Evolutionary conservation across 1,140 invertebrate genomes (phyloP).

Genomic region (Leptinotarsa texana): DNA sequence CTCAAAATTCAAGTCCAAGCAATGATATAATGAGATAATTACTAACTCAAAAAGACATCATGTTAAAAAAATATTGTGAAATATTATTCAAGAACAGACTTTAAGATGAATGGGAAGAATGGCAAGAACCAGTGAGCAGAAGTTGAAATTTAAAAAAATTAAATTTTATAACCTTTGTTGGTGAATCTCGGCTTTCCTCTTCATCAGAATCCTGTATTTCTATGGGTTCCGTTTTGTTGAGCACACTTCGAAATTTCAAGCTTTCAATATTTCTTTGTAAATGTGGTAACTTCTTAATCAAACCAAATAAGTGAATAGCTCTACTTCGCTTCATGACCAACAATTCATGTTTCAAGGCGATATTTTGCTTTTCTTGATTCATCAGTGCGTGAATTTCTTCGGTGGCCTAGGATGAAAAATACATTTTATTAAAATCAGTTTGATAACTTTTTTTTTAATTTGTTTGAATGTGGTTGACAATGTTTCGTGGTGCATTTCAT

Average conservation of each 20-base stretch:
- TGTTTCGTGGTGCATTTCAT: no score
- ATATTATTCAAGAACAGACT: no score
- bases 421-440: background rate
- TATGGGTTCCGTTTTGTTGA: slow-evolving; percentile 15
- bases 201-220: slow-evolving; percentile 26
- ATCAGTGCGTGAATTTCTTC: slow-evolving; percentile 8
- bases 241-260: slow-evolving; percentile 16
- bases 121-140: no score
- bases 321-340: slow-evolving; percentile 14
- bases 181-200: background rate
- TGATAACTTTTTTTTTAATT: no score
- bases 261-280: slow-evolving; percentile 20
- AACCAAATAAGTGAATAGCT: background rate
- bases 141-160: no score
- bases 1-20: no score
- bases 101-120: no score
- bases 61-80: no score
- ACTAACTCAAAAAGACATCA: no score
- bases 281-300: slow-evolving; percentile 12
- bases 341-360: slow-evolving; percentile 8
- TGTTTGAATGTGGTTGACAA: no score
- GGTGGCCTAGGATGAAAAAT: background rate
- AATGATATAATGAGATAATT: no score
- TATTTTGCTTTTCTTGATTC: background rate
- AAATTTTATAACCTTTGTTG: background rate